Evolutionary conservation across 1,140 invertebrate genomes (phyloP), one percentile per base, ranked within the genome.

Genomic region (Mya arenaria): DNA sequence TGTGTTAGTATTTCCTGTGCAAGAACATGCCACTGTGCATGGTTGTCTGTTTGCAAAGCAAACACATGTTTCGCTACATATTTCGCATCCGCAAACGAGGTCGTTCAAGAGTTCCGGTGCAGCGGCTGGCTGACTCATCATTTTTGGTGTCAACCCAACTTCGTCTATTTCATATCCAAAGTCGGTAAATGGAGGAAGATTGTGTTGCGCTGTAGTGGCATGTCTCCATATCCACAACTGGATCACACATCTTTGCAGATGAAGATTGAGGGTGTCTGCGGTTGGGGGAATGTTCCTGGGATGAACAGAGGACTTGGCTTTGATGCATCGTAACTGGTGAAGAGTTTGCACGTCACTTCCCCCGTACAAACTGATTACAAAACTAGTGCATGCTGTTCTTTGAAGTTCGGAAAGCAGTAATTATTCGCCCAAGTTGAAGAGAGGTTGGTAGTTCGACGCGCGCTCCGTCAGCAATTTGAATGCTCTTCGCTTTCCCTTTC

Each of bases 21-120:
- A 52, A 17, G 19, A n/a, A 28, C 66, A 71, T 13, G 66, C 23
- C n/a, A 25, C 39, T 71, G 41, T 71, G 66, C 66, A 71, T 71
- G 36, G 66, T 39, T 71, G 66, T 48, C 48, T 71, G 39, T 71
- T 71, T 41, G 41, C 48, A 44, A 71, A 71, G 28, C 66, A 71
- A 13, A 17, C 15, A 48, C 37, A 71, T 19, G 17, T 71, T n/a
- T 71, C 66, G 13, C n/a, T 48, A 32, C 66, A 71, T 48, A 71
- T 39, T n/a, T 19, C 32, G 48, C 36, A 71, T 13, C 48, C 30
- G 28, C 66, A 71, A 19, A 48, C 41, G n/a, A 44, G 15, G n/a
- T 71, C 66, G 28, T 71, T 71, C 10, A 71, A 25, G 13, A 71
- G 39, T 48, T 71, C 36, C 15, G 66, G 37, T n/a, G 66, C 66